phyloP scores from a whole-genome alignment of 2,113 vertebrate genomes.

The Hyperoodon ampullatus region DNA sequence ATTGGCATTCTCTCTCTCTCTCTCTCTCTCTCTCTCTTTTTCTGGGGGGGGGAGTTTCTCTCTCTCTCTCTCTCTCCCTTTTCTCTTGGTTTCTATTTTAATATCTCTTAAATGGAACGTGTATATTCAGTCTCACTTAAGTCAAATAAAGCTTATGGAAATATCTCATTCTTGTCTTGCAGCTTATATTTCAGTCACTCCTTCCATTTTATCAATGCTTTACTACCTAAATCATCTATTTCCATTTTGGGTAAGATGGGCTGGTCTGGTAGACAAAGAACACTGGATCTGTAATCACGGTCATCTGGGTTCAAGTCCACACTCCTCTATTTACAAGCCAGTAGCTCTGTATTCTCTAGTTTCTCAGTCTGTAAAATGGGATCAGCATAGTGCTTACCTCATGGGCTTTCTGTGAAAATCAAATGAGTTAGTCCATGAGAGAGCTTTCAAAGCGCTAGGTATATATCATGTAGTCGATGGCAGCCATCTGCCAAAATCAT shows the following conservation, averaged over 20 bases:
- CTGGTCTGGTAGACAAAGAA: background rate
- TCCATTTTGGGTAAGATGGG: background rate
- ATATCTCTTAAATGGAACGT: background rate
- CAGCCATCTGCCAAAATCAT: background rate
- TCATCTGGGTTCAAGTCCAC: background rate
- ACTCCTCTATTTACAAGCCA: background rate
- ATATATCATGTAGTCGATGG: background rate
- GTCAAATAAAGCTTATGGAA: background rate
- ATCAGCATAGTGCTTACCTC: background rate
- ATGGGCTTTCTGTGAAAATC: background rate
- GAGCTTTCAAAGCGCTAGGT: background rate
- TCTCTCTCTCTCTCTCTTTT: too few species aligned
- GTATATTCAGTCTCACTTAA: background rate
- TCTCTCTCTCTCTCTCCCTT: background rate
- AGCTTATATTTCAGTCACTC: background rate
- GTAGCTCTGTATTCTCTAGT: background rate
- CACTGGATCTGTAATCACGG: background rate
- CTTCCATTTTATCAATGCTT: background rate
- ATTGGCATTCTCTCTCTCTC: background rate
- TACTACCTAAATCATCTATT: background rate
- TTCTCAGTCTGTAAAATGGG: background rate
- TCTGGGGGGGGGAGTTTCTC: too few species aligned
- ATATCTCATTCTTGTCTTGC: background rate
- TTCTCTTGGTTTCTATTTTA: conserved; percentile 1
- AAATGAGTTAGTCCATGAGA: background rate